Evolutionary conservation across 2,888 invertebrate species (phyloP), one percentile per base, ranked within the genome.

Genomic region (Mythimna ferrago): DNA sequence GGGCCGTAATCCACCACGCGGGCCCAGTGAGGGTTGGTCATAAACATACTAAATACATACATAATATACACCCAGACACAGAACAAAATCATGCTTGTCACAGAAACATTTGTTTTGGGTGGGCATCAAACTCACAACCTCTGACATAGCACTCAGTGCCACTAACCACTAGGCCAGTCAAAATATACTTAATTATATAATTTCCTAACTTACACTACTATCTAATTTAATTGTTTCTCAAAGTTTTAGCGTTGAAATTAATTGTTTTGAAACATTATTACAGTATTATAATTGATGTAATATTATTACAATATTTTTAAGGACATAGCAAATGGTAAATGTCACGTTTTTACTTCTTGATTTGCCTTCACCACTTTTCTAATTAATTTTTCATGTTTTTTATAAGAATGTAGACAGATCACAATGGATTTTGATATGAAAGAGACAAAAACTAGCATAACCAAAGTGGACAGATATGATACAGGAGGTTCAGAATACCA

Each of bases 241-340:
- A 14, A 48, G 5, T 44, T 14, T n/a, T 3, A 73, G 26, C 64
- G 32, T 9, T 32, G n/a, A 26, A 41, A 41, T 19, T 3, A 54
- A 35, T 54, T 69, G 21, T 69, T 53, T 65, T 38, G 14, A 10
- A 26, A 65, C 21, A 67, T 2, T 21, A 51, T 16, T n/a, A 16
- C 32, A 66, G 14, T 44, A 32, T n/a, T 6, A 44, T 48, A 48
- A 63, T 10, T 44, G 9, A 14, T 26, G 63, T 68, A 71, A 71
- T 35, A 61, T 44, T 54, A 19, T 44, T 61, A 48, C n/a, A 21
- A 26, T 48, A n/a, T n/a, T 0, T 26, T 73, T 73, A 16, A 32
- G 51, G 32, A 63, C 14, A 60, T 16, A 21, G 1, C 26, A 7
- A 32, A 10, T 21, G 16, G 3, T 21, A n/a, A 14, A n/a, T 48